Percentiles rank a stretch among this genome's conserved stretches.
These are phyloP conservation scores for Heptranchias perlo DNA, from an alignment of 2,113 vertebrate genomes.

Conservation along the genomic window DNA sequence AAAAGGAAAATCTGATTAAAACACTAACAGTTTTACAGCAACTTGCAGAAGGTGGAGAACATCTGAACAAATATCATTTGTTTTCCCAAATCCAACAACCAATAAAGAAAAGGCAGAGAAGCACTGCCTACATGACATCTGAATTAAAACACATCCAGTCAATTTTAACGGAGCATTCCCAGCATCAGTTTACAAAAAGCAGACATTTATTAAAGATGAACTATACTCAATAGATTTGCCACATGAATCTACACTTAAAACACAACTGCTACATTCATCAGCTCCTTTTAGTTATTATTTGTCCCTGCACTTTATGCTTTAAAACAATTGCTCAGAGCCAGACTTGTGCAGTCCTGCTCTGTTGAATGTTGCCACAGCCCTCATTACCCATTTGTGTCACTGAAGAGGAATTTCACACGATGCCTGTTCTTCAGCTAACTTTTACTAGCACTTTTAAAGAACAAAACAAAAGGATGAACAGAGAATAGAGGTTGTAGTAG, in stretches of 20 bases:
- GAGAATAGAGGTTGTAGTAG: background rate
- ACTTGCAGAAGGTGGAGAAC: background rate
- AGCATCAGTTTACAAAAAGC: background rate
- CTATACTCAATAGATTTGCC: background rate
- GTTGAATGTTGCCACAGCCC: background rate
- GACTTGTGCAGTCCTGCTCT: background rate
- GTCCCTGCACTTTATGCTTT: background rate
- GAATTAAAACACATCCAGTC: background rate
- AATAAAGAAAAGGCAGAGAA: background rate
- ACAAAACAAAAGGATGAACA: background rate
- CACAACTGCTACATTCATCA: background rate
- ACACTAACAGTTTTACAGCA: background rate
- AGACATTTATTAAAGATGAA: background rate
- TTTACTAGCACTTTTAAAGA: background rate
- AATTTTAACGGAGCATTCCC: background rate
- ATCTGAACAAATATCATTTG: background rate
- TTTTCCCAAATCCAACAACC: background rate
- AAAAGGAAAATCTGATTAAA: background rate
- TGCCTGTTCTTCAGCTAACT: background rate
- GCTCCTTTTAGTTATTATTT: background rate
- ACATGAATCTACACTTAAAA: background rate
- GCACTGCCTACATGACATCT: background rate
- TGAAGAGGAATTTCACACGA: background rate
- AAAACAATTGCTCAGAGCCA: background rate
- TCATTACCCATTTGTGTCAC: background rate